These are phyloP conservation scores for Cladopsammia gracilis DNA, from an alignment of 64 coral and sea anemone species.

Conservation along the genomic window DNA sequence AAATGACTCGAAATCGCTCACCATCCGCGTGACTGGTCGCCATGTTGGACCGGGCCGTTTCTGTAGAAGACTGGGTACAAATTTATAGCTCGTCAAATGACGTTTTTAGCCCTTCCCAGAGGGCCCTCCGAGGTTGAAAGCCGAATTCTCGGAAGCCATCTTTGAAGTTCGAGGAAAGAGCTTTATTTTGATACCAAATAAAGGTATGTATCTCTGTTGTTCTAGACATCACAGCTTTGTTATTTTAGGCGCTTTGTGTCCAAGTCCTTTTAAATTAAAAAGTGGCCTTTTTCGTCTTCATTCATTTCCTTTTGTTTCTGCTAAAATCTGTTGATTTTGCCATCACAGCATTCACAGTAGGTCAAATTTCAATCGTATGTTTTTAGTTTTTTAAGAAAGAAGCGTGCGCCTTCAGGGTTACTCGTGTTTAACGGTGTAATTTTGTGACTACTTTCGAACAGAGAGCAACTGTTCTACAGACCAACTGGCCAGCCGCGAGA, in stretches of 20 bases:
- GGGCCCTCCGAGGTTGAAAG: background rate
- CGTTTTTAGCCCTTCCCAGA: background rate
- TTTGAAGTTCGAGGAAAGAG: background rate
- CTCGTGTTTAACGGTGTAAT: slow-evolving; percentile 15
- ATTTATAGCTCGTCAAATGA: background rate
- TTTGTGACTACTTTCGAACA: background rate
- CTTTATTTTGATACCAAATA: background rate
- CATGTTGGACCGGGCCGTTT: background rate
- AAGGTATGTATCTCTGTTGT: background rate
- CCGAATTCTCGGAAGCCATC: background rate
- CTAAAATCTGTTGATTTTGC: background rate
- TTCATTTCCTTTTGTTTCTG: background rate
- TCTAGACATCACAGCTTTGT: slow-evolving; percentile 12
- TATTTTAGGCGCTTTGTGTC: background rate
- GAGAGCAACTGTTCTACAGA: background rate
- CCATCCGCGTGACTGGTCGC: background rate
- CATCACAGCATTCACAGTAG: background rate
- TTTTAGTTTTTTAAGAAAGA: slow-evolving; percentile 17
- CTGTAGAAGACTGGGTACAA: background rate
- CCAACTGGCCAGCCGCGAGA: background rate
- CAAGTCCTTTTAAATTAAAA: background rate
- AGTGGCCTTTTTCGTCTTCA: background rate
- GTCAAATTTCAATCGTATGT: slow-evolving; percentile 6
- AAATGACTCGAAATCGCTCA: background rate
- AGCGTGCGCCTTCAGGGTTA: background rate